phyloP scores from a whole-genome alignment of 2,797 vertebrate genomes.

The Leucoraja ocellata region DNA sequence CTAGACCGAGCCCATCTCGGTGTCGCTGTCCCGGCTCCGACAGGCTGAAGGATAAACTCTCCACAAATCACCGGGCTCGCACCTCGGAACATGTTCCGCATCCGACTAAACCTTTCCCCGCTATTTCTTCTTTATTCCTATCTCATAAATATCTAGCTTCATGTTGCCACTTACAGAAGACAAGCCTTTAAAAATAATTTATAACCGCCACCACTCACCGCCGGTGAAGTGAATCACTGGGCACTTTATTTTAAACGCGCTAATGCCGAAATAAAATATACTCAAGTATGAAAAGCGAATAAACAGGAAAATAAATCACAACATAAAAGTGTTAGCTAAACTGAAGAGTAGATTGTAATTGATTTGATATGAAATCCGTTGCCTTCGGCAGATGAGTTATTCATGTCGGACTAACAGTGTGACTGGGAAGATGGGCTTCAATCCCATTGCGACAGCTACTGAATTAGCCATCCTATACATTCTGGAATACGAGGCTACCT shows the following conservation, averaged over 20 bases:
- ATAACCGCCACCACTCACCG: background rate
- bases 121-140: background rate
- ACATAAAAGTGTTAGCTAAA: background rate
- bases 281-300: background rate
- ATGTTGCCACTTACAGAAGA: background rate
- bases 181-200: background rate
- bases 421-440: no score
- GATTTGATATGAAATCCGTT: background rate
- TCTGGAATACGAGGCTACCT: no score
- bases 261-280: background rate
- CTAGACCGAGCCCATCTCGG: no score
- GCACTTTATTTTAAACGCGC: background rate
- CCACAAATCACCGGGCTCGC: background rate
- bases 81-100: background rate
- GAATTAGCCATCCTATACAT: no score
- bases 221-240: background rate
- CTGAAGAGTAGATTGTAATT: background rate
- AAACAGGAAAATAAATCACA: background rate
- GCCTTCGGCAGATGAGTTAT: background rate
- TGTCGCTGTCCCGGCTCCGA: no score
- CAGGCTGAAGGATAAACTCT: background rate
- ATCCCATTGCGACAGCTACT: no score
- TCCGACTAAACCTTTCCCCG: background rate
- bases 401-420: background rate
- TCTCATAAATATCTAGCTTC: background rate